Base-by-base conservation (phyloP, 2,888 invertebrate genomes). In the Tuta absoluta region DNA sequence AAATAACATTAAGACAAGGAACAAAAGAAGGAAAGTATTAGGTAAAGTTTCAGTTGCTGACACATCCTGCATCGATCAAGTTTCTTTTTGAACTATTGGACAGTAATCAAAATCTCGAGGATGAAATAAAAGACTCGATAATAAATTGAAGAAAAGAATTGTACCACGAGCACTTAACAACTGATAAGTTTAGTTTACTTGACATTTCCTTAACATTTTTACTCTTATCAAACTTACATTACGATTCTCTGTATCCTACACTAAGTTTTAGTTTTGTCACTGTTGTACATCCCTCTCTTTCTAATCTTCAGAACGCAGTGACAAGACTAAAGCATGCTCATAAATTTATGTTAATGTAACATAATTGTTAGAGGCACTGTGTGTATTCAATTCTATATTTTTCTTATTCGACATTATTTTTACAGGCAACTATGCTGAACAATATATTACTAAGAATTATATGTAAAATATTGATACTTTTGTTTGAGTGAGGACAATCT, bases 331-430 rank as follows among this genome's bases (percentile, higher is more conserved):
- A 75, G 21, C 21, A 85, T 73, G 89, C 89, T 89, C 91, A 81
- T 87, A 84, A 45, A 89, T 91, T 91, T 91, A 92, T 91, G 91
- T 92, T 92, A 92, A 92, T 90, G 90, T 92, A 92, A 92, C 92
- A 92, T 92, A 92, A 91, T 89, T 90, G 87, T 89, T 65, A 92
- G 92, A 92, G 92, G 92, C 92, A 92, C 92, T 92, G 92, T 91
- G 92, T 92, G 92, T 92, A 86, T 89, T 89, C 88, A 81, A 75
- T 75, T 86, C 83, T 88, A 89, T 86, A 85, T 77, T 79, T 33
- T 73, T 77, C 79, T 82, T 84, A 83, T 82, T 78, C 81, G 80
- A 84, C 79, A 85, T 80, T 80, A 76, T 81, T 82, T 45, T 85
- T 87, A 87, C 86, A 87, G 81, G 79, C 80, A 79, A 77, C 71